phyloP scores from a whole-genome alignment of 2,113 vertebrate genomes.

The Chloropsis cyanopogon region DNA sequence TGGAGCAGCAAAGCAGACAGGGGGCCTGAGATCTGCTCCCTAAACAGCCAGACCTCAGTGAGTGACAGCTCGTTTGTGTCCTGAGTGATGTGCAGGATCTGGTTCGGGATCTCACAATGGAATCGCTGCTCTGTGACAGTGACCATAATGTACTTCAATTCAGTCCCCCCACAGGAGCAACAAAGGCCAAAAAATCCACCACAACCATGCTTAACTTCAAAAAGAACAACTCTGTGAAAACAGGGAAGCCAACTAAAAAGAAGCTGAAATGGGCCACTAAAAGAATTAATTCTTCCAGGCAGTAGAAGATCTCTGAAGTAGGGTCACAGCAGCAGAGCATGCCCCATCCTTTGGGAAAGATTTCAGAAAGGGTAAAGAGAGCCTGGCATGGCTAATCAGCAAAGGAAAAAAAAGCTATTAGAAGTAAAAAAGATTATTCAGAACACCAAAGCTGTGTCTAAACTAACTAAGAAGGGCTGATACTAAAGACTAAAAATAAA shows the following conservation, averaged over 20 bases:
- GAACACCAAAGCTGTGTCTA: background rate
- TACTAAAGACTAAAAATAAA: background rate
- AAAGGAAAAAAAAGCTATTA: background rate
- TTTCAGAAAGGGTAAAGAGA: background rate
- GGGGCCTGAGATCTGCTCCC: background rate
- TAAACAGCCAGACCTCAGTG: background rate
- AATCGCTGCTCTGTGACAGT: slow-evolving; percentile 13
- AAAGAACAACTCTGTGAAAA: slow-evolving; percentile 1
- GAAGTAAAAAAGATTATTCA: background rate
- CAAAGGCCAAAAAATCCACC: slow-evolving; percentile 36
- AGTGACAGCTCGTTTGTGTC: slow-evolving; percentile 41
- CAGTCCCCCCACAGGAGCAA: background rate
- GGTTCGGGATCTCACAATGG: slow-evolving; percentile 22
- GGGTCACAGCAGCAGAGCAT: background rate
- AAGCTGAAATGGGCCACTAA: background rate
- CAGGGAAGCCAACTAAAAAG: background rate
- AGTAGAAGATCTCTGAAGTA: background rate
- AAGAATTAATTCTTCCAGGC: slow-evolving; percentile 3
- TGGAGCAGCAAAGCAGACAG: background rate
- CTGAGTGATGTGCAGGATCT: background rate
- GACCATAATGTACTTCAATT: background rate
- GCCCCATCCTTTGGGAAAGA: background rate
- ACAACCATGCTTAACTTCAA: background rate
- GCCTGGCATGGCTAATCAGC: background rate
- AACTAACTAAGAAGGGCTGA: background rate